Percentiles rank a stretch among this genome's conserved stretches.
Evolutionary conservation across 2,113 vertebrate species (phyloP).

Genomic region (Lycaon pictus): DNA sequence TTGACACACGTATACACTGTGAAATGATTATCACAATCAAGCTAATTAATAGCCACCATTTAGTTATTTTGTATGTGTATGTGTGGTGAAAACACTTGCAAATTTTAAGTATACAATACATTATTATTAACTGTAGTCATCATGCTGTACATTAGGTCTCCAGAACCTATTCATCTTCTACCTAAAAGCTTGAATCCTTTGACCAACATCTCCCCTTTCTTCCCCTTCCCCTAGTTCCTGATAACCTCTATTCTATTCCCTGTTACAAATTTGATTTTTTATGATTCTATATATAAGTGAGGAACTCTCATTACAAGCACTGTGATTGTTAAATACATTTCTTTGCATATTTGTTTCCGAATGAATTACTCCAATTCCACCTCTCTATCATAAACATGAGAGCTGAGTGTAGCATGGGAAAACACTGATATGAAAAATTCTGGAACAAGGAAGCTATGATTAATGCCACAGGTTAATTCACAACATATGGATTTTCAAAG

Average conservation of each 20-base stretch:
- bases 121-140: neutral
- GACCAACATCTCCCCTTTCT: neutral
- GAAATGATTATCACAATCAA: neutral
- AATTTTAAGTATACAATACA: neutral
- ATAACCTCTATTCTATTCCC: neutral
- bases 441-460: constrained; percentile 73
- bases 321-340: constrained; percentile 26
- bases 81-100: neutral
- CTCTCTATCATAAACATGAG: constrained; percentile 67
- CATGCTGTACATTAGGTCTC: neutral
- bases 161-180: neutral
- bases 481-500: constrained; percentile 61
- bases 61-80: neutral
- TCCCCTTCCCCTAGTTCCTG: neutral
- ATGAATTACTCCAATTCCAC: constrained; percentile 66
- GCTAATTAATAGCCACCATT: neutral
- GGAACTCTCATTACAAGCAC: constrained; percentile 35
- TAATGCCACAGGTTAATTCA: constrained; percentile 70
- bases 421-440: constrained; percentile 68
- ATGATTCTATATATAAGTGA: neutral
- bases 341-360: constrained; percentile 63
- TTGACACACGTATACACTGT: neutral
- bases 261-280: neutral
- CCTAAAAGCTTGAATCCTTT: constrained; percentile 11
- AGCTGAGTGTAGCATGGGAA: constrained; percentile 70